Evolutionary conservation across 2,113 vertebrate genomes (phyloP), one percentile per base, ranked within the genome.

Genomic region (Astur gentilis): DNA sequence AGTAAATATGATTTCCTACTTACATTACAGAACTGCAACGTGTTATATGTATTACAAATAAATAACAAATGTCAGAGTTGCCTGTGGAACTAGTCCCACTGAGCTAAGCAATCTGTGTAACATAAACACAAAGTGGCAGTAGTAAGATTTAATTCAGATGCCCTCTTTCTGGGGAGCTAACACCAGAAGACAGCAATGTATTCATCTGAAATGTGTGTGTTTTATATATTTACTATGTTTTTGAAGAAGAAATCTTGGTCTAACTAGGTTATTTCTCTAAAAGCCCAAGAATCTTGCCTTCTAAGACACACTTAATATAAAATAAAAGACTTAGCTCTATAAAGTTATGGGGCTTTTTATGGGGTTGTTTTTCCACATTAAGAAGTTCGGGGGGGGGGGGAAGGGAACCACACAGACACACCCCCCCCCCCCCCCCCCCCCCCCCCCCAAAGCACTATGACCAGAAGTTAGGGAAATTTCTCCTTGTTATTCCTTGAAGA

Each of bases 131-230:
- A 83, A 75, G 69, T 71, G 66, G 70, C 75, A 76, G 20, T 36
- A 71, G 32, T 54, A 71, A 70, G 50, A 78, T 82, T 92, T 90
- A 92, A 72, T 85, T 94, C 44, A 90, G 38, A 71, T 67, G 20
- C 22, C 27, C 47, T 75, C 23, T 82, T 88, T 70, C 22, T 67
- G 57, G 22, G 42, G 32, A 84, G 61, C 14, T 78, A 84, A 94
- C 83, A 55, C 10, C n/a, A 86, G 32, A 15, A 88, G 47, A 81
- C 40, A 91, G 29, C 3, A 73, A 84, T 44, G 20, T 50, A 60
- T 50, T 93, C 0, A 64, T 42, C 31, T 23, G 55, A 66, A 94
- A 45, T 50, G 14, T 58, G 8, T 4, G 1, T 44, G 8, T 3
- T 31, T 54, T 85, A 65, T 64, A 10, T 20, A 50, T 64, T 93